These are phyloP conservation scores for Drosophila cognata DNA, from an alignment of 2,888 invertebrate genomes.

Conservation along the genomic window DNA sequence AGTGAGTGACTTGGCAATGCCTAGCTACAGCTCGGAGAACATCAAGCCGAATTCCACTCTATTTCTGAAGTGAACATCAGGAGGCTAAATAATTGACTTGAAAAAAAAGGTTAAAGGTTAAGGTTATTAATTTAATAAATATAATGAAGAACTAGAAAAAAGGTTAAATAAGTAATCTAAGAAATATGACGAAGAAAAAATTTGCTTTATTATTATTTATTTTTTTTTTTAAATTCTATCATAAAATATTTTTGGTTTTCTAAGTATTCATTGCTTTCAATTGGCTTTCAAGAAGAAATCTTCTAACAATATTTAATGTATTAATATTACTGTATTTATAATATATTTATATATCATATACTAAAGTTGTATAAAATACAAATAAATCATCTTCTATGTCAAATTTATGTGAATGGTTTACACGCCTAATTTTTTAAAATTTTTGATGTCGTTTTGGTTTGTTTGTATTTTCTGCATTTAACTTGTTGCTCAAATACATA, in stretches of 20 bases:
- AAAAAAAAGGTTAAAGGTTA: background rate
- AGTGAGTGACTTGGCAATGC: constrained; percentile 31
- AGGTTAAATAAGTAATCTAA: background rate
- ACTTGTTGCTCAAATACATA: constrained; percentile 43
- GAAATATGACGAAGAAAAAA: background rate
- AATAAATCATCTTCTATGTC: background rate
- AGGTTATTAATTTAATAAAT: constrained; percentile 2
- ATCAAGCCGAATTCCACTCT: background rate
- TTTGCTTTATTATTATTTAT: background rate
- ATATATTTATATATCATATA: background rate
- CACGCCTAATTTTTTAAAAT: background rate
- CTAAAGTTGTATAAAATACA: too few species aligned
- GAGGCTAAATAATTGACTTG: background rate
- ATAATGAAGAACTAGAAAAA: background rate
- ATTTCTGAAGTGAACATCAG: background rate
- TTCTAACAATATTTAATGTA: background rate
- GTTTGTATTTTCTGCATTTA: constrained; percentile 20
- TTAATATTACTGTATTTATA: background rate
- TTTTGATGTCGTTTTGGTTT: background rate
- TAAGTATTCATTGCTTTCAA: background rate
- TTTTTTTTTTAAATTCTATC: background rate
- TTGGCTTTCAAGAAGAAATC: background rate
- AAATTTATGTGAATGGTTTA: constrained; percentile 16
- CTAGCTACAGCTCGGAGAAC: background rate
- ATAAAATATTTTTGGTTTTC: background rate